These are phyloP conservation scores for Zeuzera pyrina DNA, from an alignment of 2,888 invertebrate genomes.

Conservation along the genomic window DNA sequence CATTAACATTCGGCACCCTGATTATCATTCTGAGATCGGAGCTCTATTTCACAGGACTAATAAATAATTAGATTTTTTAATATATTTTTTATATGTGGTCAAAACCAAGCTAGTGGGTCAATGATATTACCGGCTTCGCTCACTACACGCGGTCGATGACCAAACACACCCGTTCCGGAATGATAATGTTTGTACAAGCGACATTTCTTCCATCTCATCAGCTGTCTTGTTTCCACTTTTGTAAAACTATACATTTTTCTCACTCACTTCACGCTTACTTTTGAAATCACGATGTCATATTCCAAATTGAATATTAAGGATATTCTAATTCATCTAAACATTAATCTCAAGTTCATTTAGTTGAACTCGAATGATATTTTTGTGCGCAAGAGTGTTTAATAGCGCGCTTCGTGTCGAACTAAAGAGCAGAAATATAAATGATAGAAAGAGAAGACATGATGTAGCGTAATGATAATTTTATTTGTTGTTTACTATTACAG, in stretches of 20 bases:
- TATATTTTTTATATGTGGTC: too few species aligned
- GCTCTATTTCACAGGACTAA: too few species aligned
- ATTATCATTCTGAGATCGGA: too few species aligned
- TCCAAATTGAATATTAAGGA: background rate
- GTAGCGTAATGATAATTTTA: too few species aligned
- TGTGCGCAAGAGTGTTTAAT: slow-evolving; percentile 43
- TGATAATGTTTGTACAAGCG: slow-evolving; percentile 53
- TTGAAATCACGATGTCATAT: background rate
- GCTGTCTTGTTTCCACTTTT: slow-evolving; percentile 40
- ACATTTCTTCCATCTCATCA: slow-evolving; percentile 35
- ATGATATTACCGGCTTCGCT: slow-evolving; percentile 45
- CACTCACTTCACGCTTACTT: background rate
- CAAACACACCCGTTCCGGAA: slow-evolving; percentile 73
- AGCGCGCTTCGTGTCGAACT: slow-evolving; percentile 28
- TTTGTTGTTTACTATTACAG: too few species aligned
- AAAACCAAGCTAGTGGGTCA: too few species aligned
- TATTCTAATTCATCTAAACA: too few species aligned
- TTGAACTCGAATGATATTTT: too few species aligned
- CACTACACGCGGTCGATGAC: slow-evolving; percentile 62
- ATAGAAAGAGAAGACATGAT: slow-evolving; percentile 6
- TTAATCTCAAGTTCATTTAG: too few species aligned
- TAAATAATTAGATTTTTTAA: too few species aligned
- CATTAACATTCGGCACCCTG: too few species aligned
- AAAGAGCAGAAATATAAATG: slow-evolving; percentile 10
- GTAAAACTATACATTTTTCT: slow-evolving; percentile 35